Evolutionary conservation across 2,113 vertebrate genomes (phyloP).

Genomic region (Archocentrus centrarchus): DNA sequence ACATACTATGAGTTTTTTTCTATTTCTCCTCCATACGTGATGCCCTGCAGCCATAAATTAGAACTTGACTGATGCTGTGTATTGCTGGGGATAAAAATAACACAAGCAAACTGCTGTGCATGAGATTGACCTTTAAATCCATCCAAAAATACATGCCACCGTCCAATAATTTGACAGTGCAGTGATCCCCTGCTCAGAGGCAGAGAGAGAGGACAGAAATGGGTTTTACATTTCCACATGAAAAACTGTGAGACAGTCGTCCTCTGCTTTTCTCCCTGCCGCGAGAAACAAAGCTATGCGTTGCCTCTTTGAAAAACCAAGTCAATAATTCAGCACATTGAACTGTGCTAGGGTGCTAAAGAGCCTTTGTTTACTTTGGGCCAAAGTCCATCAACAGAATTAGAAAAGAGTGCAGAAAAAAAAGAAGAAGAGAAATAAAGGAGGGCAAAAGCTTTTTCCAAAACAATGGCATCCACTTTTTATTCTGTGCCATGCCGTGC

Average conservation of each 20-base stretch:
- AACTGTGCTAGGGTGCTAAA: conserved; percentile 24
- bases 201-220: conserved; percentile 5
- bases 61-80: conserved; percentile 17
- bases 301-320: conserved; percentile 19
- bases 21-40: background rate
- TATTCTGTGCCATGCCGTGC: background rate
- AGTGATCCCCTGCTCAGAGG: conserved; percentile 45
- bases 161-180: conserved; percentile 59
- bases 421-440: background rate
- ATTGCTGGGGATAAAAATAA: conserved; percentile 59
- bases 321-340: conserved; percentile 62
- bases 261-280: background rate
- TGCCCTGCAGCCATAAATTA: conserved; percentile 36
- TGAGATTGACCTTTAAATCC: conserved; percentile 71
- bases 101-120: conserved; percentile 56
- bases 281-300: conserved; percentile 31
- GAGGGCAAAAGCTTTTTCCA: background rate
- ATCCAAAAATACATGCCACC: conserved; percentile 59
- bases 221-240: conserved; percentile 53
- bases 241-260: conserved; percentile 19
- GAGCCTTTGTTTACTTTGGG: conserved; percentile 40
- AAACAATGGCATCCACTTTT: conserved; percentile 15
- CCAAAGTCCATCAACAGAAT: conserved; percentile 24
- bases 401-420: background rate
- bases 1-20: background rate